Evolutionary conservation across 2,888 invertebrate genomes (phyloP), one percentile per base, ranked within the genome.

Genomic region (Schizotus pectinicornis): DNA sequence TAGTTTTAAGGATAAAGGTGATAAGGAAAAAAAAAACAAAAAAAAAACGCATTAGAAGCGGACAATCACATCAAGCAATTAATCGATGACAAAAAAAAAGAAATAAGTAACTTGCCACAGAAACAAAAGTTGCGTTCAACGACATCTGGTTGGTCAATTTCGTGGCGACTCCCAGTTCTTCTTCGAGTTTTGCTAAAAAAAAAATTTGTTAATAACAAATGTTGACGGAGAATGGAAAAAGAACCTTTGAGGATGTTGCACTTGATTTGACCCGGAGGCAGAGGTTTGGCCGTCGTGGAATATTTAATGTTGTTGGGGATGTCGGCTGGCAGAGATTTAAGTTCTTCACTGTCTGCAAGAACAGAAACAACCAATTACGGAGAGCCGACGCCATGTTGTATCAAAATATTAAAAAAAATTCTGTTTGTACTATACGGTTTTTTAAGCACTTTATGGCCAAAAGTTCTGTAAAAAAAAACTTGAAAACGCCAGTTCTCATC

Each of bases 241-340:
- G 84, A 85, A 80, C 93, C 93, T 85, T 97, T 97, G 51, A 96
- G 82, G 77, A 96, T 95, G 81, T 93, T 96, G 81, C 96, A 96
- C 81, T 96, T 97, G 61, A 96, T 85, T 75, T 95, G 92, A 64
- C 94, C 94, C 6, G 93, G 92, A 41, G 95, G 94, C 57, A 95
- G 85, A 13, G 91, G 89, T 71, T 88, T 87, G 12, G 75, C 76
- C 7, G 64, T 64, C 32, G 70, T 72, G 11, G 71, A 68, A 48
- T 64, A 67, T 67, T 75, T 78, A 42, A 79, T 77, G 61, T 79
- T 79, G 61, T 79, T 79, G 5, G 79, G 78, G 52, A 79, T 75
- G 59, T 79, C 79, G 13, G 76, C 69, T 7, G 76, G 75, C 51
- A 79, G 69, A 30, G 74, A 68, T 63, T 79, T 79, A 14, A 68